Conservation (phyloP, 2,888 invertebrate species). For the Phragmatobia fuliginosa region DNA sequence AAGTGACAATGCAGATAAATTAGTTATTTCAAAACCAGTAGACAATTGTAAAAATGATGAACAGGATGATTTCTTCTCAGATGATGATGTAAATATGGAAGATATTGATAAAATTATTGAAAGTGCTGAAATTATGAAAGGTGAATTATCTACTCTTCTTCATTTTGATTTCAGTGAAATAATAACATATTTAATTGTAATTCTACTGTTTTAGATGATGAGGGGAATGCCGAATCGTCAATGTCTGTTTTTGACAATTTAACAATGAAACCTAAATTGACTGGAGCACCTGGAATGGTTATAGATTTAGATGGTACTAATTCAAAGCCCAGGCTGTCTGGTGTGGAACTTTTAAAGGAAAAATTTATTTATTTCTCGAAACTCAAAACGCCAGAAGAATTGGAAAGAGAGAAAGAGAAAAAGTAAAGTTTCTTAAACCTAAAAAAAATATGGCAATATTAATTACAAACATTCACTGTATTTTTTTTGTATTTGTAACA, state of each 20-base stretch:
- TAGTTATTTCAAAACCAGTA: slow-evolving; percentile 25
- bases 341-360: slow-evolving; percentile 89
- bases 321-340: slow-evolving; percentile 76
- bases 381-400: slow-evolving; percentile 81
- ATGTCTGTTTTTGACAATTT: slow-evolving; percentile 53
- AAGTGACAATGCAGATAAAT: slow-evolving; percentile 3
- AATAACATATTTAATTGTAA: background rate
- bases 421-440: slow-evolving; percentile 83
- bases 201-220: slow-evolving; percentile 50
- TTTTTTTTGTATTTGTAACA: background rate
- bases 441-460: slow-evolving; percentile 7
- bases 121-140: slow-evolving; percentile 69
- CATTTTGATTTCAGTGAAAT: background rate
- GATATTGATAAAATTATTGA: slow-evolving; percentile 75
- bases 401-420: slow-evolving; percentile 85
- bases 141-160: slow-evolving; percentile 44
- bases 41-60: slow-evolving; percentile 48
- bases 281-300: slow-evolving; percentile 83
- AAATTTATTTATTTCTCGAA: slow-evolving; percentile 90
- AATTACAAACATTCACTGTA: background rate
- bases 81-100: slow-evolving; percentile 72
- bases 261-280: slow-evolving; percentile 75
- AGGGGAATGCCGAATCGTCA: slow-evolving; percentile 51
- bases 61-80: slow-evolving; percentile 60
- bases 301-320: slow-evolving; percentile 72